phyloP scores from a whole-genome alignment of 1,140 invertebrate species.

The Cepaea nemoralis region DNA sequence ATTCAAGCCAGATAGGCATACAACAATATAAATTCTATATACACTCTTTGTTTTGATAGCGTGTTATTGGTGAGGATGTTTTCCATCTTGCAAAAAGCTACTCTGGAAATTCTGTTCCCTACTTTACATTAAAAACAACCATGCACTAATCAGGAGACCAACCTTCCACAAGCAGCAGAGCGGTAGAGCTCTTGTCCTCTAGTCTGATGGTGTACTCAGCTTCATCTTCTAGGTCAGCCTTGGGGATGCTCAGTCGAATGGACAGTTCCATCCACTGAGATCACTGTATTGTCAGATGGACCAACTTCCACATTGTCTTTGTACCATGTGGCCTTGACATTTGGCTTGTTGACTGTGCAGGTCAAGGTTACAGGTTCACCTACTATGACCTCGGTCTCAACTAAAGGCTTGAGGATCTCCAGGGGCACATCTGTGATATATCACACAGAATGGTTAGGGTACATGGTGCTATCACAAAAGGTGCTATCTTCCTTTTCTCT shows the following conservation, averaged over 20 bases:
- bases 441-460: no score
- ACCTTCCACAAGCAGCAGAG: conserved; percentile 68
- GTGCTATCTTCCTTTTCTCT: no score
- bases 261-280: conserved; percentile 48
- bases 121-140: no score
- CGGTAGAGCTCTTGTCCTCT: conserved; percentile 58
- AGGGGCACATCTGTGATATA: conserved; percentile 77
- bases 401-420: conserved; percentile 94
- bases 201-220: conserved; percentile 54
- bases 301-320: conserved; percentile 52
- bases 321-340: conserved; percentile 57
- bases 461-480: no score
- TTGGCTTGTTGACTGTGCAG: conserved; percentile 75
- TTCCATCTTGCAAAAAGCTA: no score
- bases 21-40: no score
- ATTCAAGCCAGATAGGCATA: no score
- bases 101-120: no score
- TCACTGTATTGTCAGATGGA: conserved; percentile 45
- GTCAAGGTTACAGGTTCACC: conserved; percentile 92
- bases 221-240: conserved; percentile 54
- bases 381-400: conserved; percentile 91
- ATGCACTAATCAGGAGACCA: conserved; percentile 38
- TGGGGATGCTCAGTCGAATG: conserved; percentile 56
- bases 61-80: no score
- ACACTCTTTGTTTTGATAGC: no score